phyloP scores from a whole-genome alignment of 30 jellyfish, hydroid and myxozoan genomes.

The Cassiopea xamachana region DNA sequence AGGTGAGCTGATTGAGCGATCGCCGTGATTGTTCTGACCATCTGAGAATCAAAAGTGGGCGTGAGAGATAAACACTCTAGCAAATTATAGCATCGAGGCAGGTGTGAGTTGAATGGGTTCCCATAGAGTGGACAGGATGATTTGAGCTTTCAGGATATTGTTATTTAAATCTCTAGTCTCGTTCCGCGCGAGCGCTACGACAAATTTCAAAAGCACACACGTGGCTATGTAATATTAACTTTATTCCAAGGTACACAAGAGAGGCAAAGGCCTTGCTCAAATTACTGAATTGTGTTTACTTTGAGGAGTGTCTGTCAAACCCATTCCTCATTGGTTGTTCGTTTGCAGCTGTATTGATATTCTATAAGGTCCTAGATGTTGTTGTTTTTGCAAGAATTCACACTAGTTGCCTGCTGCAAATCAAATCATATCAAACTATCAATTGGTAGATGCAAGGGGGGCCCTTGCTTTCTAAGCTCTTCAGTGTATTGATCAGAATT shows the following conservation, averaged over 20 bases:
- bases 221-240: constrained; percentile 77
- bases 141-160: constrained; percentile 65
- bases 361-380: constrained; percentile 21
- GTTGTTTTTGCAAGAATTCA: neutral
- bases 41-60: constrained; percentile 79
- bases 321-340: constrained; percentile 72
- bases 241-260: constrained; percentile 80
- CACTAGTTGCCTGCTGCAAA: neutral
- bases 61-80: constrained; percentile 80
- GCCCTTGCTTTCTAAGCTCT: neutral
- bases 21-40: constrained; percentile 56
- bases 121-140: constrained; percentile 77
- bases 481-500: neutral
- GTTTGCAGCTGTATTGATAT: constrained; percentile 82
- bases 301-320: constrained; percentile 78
- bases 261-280: constrained; percentile 53
- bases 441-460: neutral
- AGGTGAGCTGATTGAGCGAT: constrained; percentile 63
- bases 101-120: constrained; percentile 88
- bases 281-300: constrained; percentile 45
- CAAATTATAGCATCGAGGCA: constrained; percentile 76
- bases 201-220: constrained; percentile 84
- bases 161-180: constrained; percentile 83
- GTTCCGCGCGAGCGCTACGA: constrained; percentile 76
- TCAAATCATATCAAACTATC: neutral